phyloP scores from a whole-genome alignment of 2,797 vertebrate species.

The Heteromormyrus szaboi region DNA sequence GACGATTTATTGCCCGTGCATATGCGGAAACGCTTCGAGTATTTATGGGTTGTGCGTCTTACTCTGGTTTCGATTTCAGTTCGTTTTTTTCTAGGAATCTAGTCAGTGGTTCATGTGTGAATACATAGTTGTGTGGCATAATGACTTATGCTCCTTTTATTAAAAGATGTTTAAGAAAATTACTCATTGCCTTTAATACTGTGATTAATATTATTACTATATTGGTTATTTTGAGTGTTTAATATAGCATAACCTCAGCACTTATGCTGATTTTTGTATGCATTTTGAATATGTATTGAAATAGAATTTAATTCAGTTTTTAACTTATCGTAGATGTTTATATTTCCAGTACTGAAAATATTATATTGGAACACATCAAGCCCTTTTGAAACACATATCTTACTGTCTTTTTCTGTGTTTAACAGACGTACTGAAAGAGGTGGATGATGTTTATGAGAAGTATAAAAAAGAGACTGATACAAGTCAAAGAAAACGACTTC shows the following conservation, averaged over 20 bases:
- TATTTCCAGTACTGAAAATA: background rate
- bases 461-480: slow-evolving; percentile 84
- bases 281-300: background rate
- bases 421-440: slow-evolving; percentile 90
- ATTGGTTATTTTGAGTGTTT: background rate
- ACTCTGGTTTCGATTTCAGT: background rate
- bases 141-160: background rate
- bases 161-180: background rate
- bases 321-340: background rate
- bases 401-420: slow-evolving; percentile 24
- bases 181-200: background rate
- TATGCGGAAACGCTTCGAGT: background rate
- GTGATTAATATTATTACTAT: background rate
- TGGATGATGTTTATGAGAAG: slow-evolving; percentile 90
- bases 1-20: background rate
- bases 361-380: background rate
- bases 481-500: slow-evolving; percentile 81
- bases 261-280: background rate
- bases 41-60: background rate
- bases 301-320: background rate
- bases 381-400: background rate
- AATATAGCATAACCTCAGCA: background rate
- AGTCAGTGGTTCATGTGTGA: background rate
- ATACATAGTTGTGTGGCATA: background rate
- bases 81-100: background rate